A percentile compares a stretch with the other conserved stretches of the same genome.
These are phyloP conservation scores for Crocallis elinguaria DNA, from an alignment of 2,888 invertebrate genomes.

Conservation along the genomic window DNA sequence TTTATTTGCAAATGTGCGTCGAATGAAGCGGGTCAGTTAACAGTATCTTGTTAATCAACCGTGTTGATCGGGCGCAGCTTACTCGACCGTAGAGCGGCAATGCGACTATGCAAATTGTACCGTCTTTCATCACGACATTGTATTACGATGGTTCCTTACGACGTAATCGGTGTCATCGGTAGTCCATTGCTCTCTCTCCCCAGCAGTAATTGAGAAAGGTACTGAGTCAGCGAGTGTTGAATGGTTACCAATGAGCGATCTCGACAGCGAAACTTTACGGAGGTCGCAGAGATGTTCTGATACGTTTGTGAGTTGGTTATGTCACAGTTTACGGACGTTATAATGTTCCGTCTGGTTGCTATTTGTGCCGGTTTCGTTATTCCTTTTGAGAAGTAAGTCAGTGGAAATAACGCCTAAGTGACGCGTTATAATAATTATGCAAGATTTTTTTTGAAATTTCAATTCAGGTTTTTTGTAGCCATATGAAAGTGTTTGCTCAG, in stretches of 20 bases:
- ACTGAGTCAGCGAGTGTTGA: constrained; percentile 54
- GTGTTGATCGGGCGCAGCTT: constrained; percentile 44
- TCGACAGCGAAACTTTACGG: constrained; percentile 61
- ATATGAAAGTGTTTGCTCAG: no score
- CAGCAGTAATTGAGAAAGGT: constrained; percentile 34
- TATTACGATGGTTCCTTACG: constrained; percentile 28
- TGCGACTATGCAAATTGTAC: constrained; percentile 47
- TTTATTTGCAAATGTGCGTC: constrained; percentile 48
- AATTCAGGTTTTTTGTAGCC: no score
- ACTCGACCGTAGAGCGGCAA: constrained; percentile 48
- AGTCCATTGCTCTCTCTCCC: constrained; percentile 50
- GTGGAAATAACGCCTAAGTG: constrained; percentile 43
- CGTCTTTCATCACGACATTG: constrained; percentile 35
- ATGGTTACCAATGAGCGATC: constrained; percentile 53
- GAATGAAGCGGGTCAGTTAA: constrained; percentile 63
- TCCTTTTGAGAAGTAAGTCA: constrained; percentile 51
- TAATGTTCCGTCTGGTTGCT: constrained; percentile 71
- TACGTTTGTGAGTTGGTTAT: constrained; percentile 63
- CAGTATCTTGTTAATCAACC: constrained; percentile 60
- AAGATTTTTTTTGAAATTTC: no score
- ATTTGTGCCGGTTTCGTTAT: constrained; percentile 55
- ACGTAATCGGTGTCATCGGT: constrained; percentile 44
- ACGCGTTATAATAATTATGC: constrained; percentile 43
- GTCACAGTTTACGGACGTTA: constrained; percentile 59
- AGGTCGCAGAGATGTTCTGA: constrained; percentile 60